A percentile compares a stretch with the other conserved stretches of the same genome.
Conservation (phyloP, 2,113 vertebrate genomes). For the Silurus glanis region DNA sequence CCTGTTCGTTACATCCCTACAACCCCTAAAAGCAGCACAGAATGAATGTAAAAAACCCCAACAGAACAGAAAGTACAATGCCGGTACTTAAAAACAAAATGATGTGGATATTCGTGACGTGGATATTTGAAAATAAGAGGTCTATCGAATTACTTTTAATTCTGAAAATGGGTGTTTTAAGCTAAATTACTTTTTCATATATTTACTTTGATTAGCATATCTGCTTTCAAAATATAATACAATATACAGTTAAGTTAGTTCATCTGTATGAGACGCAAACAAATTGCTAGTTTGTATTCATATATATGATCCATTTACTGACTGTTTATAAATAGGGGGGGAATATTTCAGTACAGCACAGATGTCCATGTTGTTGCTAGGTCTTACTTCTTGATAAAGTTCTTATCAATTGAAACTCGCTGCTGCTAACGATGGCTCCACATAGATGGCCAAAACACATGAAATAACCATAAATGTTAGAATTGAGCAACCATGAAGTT, state of each 20-base stretch:
- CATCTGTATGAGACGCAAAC: slow-evolving; percentile 62
- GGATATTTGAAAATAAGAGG: neutral
- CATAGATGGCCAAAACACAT: too few species aligned
- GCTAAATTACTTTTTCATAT: slow-evolving; percentile 38
- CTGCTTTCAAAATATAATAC: slow-evolving; percentile 67
- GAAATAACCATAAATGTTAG: too few species aligned
- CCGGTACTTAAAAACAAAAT: slow-evolving; percentile 21
- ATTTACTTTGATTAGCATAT: slow-evolving; percentile 50
- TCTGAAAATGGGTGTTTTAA: slow-evolving; percentile 22
- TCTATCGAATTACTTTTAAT: slow-evolving; percentile 14
- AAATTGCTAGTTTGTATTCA: slow-evolving; percentile 60
- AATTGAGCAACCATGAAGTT: too few species aligned
- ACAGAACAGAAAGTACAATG: slow-evolving; percentile 36
- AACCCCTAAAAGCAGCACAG: slow-evolving; percentile 27
- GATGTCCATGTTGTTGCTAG: slow-evolving; percentile 49
- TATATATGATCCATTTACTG: slow-evolving; percentile 72
- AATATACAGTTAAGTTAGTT: slow-evolving; percentile 66
- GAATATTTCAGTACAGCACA: slow-evolving; percentile 48
- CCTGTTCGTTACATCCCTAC: neutral
- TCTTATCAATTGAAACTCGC: too few species aligned
- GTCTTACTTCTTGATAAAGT: slow-evolving; percentile 76
- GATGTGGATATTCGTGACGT: neutral
- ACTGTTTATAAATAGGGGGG: slow-evolving; percentile 71
- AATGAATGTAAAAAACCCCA: slow-evolving; percentile 26
- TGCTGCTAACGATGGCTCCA: too few species aligned